Evolutionary conservation across 2,797 vertebrate genomes (phyloP).

Genomic region (Crenichthys baileyi): DNA sequence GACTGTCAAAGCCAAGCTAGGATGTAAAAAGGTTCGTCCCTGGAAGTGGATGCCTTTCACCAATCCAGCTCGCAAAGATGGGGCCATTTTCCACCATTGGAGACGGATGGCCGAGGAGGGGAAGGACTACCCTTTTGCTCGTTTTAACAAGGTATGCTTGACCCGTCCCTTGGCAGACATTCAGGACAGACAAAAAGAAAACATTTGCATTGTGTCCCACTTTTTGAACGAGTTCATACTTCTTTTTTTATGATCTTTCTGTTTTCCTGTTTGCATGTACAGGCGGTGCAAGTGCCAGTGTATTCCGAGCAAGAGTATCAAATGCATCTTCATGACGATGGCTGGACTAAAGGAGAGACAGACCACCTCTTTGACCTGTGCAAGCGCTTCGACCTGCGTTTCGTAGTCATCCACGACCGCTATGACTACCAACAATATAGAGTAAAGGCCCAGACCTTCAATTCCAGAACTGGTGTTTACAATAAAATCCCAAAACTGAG

Average conservation of each 20-base stretch:
- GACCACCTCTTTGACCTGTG: constrained; percentile 98
- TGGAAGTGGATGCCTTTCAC: constrained; percentile 99
- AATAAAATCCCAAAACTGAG: not conserved
- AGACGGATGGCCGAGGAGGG: constrained; percentile 95
- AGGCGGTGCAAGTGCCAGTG: constrained; percentile 97
- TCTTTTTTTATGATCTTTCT: constrained; percentile 9
- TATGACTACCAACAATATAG: constrained; percentile 99
- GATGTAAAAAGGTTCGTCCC: constrained; percentile 97
- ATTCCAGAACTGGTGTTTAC: not conserved
- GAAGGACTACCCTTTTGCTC: constrained; percentile 97
- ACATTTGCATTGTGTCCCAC: not conserved
- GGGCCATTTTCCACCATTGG: constrained; percentile 99
- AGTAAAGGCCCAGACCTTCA: constrained; percentile 75
- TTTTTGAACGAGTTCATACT: not conserved
- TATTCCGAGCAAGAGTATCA: constrained; percentile 99
- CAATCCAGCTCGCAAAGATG: constrained; percentile 96
- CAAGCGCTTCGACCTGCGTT: constrained; percentile 97
- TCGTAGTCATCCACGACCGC: constrained; percentile 94
- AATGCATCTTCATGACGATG: constrained; percentile 96
- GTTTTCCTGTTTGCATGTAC: constrained; percentile 8
- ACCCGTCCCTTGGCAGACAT: not conserved
- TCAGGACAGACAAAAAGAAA: not conserved
- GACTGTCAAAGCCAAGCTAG: constrained; percentile 97
- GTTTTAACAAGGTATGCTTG: constrained; percentile 92
- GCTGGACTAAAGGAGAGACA: constrained; percentile 98